These are phyloP conservation scores for Sussaba pulchella DNA, from an alignment of 2,888 invertebrate genomes.

Conservation along the genomic window DNA sequence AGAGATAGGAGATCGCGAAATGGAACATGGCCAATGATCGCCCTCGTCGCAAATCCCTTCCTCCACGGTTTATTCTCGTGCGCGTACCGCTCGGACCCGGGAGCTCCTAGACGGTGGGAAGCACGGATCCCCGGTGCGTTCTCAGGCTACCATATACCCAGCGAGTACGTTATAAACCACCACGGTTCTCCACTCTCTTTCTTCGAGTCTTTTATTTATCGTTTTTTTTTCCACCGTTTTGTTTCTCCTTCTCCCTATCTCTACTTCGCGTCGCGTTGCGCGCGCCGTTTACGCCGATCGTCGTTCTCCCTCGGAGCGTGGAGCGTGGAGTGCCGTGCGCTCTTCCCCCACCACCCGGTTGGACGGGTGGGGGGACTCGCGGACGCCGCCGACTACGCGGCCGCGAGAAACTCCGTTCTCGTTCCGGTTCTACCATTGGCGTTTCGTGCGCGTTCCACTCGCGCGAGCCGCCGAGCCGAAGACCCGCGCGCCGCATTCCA, in stretches of 20 bases:
- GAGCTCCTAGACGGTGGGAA: conserved; percentile 66
- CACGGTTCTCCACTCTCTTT: conserved; percentile 54
- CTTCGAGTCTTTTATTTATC: conserved; percentile 52
- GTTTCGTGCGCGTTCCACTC: conserved; percentile 74
- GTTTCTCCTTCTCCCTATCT: conserved; percentile 21
- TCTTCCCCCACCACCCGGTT: conserved; percentile 57
- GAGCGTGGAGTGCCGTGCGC: conserved; percentile 67
- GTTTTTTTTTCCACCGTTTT: conserved; percentile 13
- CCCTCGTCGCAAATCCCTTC: conserved; percentile 60
- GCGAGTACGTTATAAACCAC: conserved; percentile 62
- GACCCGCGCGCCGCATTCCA: conserved; percentile 79
- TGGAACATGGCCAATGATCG: conserved; percentile 65
- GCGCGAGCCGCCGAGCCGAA: conserved; percentile 73
- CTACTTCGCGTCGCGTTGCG: neutral
- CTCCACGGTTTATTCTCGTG: conserved; percentile 37
- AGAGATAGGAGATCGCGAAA: conserved; percentile 52
- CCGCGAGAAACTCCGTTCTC: conserved; percentile 64
- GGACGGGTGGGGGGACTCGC: conserved; percentile 34
- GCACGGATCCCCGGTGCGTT: conserved; percentile 64
- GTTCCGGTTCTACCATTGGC: conserved; percentile 72
- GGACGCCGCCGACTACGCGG: conserved; percentile 50
- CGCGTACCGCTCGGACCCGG: conserved; percentile 49
- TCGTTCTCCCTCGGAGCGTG: conserved; percentile 58
- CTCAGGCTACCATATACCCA: conserved; percentile 65
- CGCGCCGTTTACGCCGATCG: conserved; percentile 13